Conservation (phyloP, 1,140 invertebrate genomes). For the Solenopsis fugax region DNA sequence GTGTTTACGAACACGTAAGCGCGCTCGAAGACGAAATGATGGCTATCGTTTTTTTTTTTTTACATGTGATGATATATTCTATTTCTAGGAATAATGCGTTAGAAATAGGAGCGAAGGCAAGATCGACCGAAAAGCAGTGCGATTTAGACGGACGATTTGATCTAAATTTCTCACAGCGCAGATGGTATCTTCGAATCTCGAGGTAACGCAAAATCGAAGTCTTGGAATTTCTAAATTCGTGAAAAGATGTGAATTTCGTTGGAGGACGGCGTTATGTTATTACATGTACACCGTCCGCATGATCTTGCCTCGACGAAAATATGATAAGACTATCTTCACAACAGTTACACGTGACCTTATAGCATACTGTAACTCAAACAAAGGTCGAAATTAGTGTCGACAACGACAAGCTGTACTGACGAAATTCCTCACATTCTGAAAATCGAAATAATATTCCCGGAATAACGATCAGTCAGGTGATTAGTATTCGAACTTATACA, state of each 20-base stretch:
- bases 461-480: background rate
- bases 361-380: constrained; percentile 39
- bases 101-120: background rate
- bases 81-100: constrained; percentile 28
- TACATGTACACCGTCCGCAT: background rate
- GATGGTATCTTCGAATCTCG: background rate
- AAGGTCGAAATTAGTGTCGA: constrained; percentile 35
- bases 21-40: constrained; percentile 3
- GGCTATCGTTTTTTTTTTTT: background rate
- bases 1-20: constrained; percentile 29
- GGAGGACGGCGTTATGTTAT: background rate
- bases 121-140: background rate
- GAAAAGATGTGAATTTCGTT: background rate
- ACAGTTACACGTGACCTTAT: constrained; percentile 44
- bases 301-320: constrained; percentile 27
- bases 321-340: constrained; percentile 56
- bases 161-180: background rate
- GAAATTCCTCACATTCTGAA: constrained; percentile 26
- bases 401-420: background rate
- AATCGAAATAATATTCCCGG: constrained; percentile 8
- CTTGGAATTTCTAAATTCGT: background rate
- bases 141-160: background rate
- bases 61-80: background rate
- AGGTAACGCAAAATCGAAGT: too few species aligned
- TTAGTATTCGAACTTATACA: background rate